These are phyloP conservation scores for Lymantria monacha DNA, from an alignment of 2,888 invertebrate species.

Conservation along the genomic window DNA sequence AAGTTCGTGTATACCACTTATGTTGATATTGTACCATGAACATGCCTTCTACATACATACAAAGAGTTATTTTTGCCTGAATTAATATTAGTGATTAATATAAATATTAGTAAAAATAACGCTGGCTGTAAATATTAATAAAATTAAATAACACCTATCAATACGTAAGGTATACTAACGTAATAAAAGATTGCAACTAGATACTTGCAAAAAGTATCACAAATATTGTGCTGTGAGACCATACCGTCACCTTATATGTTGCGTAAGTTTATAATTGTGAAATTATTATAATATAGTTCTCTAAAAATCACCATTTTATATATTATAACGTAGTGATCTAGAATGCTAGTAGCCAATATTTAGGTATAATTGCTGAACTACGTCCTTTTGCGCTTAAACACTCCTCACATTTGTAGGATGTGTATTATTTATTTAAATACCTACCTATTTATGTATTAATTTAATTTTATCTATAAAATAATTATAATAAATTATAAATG, in stretches of 20 bases:
- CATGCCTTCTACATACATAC: constrained; percentile 64
- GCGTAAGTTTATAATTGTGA: constrained; percentile 38
- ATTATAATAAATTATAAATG: constrained; percentile 11
- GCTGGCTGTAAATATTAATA: constrained; percentile 46
- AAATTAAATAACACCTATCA: constrained; percentile 45
- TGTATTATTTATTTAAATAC: constrained; percentile 12
- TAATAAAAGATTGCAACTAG: constrained; percentile 31
- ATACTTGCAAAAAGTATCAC: constrained; percentile 32
- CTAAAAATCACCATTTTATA: constrained; percentile 31
- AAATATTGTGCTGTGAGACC: constrained; percentile 59
- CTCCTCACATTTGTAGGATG: constrained; percentile 6
- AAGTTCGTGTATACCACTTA: constrained; percentile 24
- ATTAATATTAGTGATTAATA: constrained; percentile 37
- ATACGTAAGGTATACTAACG: constrained; percentile 48
- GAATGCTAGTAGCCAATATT: constrained; percentile 30
- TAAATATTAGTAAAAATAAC: constrained; percentile 34
- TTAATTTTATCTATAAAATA: constrained; percentile 1
- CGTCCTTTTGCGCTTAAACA: constrained; percentile 22
- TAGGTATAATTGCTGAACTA: constrained; percentile 20
- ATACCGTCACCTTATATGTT: constrained; percentile 49
- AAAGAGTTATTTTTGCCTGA: constrained; percentile 55
- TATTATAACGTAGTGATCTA: constrained; percentile 28
- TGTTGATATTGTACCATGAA: constrained; percentile 58
- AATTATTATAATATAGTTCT: constrained; percentile 28
- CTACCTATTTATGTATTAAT: constrained; percentile 8